These are phyloP conservation scores for Delia radicum DNA, from an alignment of 1,140 invertebrate species.

Conservation along the genomic window DNA sequence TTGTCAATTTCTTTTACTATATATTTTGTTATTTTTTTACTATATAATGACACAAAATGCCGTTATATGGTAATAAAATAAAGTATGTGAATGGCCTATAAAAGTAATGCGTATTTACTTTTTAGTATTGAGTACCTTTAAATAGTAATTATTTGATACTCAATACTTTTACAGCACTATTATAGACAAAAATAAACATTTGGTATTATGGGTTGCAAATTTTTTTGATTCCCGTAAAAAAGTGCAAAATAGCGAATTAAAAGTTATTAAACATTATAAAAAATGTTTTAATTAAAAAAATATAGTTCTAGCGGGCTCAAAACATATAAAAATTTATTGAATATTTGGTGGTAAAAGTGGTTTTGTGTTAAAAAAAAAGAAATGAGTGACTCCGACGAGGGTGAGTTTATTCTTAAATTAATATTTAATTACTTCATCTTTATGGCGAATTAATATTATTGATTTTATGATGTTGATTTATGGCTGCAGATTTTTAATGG, in stretches of 20 bases:
- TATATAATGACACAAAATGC: no score
- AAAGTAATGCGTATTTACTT: no score
- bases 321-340: not conserved
- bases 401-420: conserved; percentile 33
- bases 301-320: not conserved
- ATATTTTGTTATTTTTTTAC: no score
- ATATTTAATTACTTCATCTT: conserved; percentile 5
- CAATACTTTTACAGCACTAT: no score
- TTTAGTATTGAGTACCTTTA: no score
- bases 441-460: conserved; percentile 5
- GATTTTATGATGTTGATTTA: not conserved
- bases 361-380: not conserved
- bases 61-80: no score
- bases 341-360: not conserved
- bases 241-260: not conserved
- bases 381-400: conserved; percentile 47
- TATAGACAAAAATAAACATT: conserved; percentile 11
- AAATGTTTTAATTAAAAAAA: not conserved
- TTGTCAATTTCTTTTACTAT: no score
- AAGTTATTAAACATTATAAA: no score
- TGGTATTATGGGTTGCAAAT: not conserved
- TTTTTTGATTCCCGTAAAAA: not conserved
- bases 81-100: no score
- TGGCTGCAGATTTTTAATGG: not conserved
- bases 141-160: no score